Evolutionary conservation across 64 coral and sea anemone genomes (phyloP), one percentile per base, ranked within the genome.

Genomic region (Hydrozoanthus tunicans): DNA sequence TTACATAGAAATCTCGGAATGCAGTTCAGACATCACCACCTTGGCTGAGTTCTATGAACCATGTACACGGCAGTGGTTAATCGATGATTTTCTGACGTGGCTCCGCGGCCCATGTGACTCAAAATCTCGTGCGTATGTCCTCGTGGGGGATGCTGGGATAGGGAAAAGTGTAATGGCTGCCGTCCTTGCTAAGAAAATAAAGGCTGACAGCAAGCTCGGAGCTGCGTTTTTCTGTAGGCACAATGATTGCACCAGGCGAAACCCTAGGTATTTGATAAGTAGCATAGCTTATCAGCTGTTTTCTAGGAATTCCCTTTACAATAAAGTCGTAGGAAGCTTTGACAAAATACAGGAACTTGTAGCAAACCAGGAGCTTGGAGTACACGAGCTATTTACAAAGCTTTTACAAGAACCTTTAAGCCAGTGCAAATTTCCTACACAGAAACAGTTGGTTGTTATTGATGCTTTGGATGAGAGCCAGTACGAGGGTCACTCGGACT

Each of bases 111-210:
- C 91, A 25, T 58, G 13, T 57, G 78, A 80, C 7, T 58, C 57
- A 80, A 20, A 93, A 11, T 93, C 91, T 23, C 54, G 91, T 78
- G 91, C 91, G 5, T 93, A 86, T 60, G 74, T 93, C 9, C 82
- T 93, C 32, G 60, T 93, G 55, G 91, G 91, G 8, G 91, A 93
- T 79, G 71, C 91, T 64, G 91, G 80, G 43, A 66, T 93, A 51
- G 91, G 91, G 0, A 93, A 93, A 17, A 93, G 82, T 88, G 91
- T 93, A 2, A 69, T 93, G 9, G 91, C 91, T 67, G 91, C 72
- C 69, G 91, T 69, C 6, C 15, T 93, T 60, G 91, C 91, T 4
- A 51, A 93, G 67, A 32, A 64, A 51, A 78, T 68, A 77, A 10
- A 57, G 32, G 52, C n/a, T 9, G 3, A n/a, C 67, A 13, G 27